Evolutionary conservation across 2,113 vertebrate species (phyloP).

Genomic region (Pontoporia blainvillei): DNA sequence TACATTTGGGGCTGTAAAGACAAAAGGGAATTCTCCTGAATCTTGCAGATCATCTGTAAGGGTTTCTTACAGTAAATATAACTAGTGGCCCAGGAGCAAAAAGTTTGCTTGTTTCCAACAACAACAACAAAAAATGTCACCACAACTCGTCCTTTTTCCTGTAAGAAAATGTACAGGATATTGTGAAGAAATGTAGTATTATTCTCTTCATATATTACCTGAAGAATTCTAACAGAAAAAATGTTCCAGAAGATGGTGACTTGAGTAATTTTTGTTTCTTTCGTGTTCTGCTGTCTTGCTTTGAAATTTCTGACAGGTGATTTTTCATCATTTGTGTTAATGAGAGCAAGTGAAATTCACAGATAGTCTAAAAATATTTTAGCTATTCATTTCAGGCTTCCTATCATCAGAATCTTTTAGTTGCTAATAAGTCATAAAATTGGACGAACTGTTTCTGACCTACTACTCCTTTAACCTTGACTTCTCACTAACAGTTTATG

Average conservation of each 20-base stretch:
- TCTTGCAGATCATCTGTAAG: background rate
- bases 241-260: background rate
- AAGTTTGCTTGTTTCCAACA: conserved; percentile 14
- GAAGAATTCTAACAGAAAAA: conserved; percentile 12
- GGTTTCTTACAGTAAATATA: background rate
- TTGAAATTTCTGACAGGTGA: conserved; percentile 51
- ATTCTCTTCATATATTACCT: background rate
- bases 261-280: conserved; percentile 35
- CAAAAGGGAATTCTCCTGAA: conserved; percentile 4
- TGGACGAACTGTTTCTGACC: conserved; percentile 4
- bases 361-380: conserved; percentile 42
- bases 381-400: conserved; percentile 45
- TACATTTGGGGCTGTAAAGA: background rate
- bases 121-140: background rate
- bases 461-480: background rate
- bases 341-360: conserved; percentile 43
- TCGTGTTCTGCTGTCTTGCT: background rate
- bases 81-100: background rate
- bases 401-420: conserved; percentile 36
- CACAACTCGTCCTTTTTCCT: background rate
- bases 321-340: conserved; percentile 54
- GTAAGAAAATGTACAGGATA: background rate
- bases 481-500: conserved; percentile 23
- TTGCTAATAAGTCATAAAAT: conserved; percentile 35
- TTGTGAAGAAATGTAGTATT: background rate